These are phyloP conservation scores for Agriopis leucophaearia DNA, from an alignment of 2,888 invertebrate species.

Conservation along the genomic window DNA sequence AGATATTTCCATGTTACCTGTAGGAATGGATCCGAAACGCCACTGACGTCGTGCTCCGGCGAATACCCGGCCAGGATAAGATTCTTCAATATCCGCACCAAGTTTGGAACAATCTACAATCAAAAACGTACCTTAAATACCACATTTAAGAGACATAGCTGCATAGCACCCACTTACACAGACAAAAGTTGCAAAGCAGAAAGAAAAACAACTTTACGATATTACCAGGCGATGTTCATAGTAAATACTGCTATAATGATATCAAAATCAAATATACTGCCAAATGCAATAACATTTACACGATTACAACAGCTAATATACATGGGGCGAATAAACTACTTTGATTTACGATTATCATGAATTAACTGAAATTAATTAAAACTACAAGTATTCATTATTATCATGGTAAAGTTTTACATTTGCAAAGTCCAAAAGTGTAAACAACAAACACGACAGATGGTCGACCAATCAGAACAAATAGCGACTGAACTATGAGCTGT, in stretches of 20 bases:
- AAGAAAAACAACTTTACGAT: constrained; percentile 45
- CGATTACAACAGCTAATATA: constrained; percentile 44
- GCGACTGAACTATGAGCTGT: neutral
- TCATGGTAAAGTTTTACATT: neutral
- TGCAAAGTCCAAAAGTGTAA: neutral
- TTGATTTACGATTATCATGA: constrained; percentile 12
- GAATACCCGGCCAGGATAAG: constrained; percentile 99
- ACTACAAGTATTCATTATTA: neutral
- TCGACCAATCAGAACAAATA: constrained; percentile 1
- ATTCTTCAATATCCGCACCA: constrained; percentile 99
- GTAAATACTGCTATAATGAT: constrained; percentile 48
- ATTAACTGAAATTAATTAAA: neutral
- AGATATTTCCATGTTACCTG: constrained; percentile 88
- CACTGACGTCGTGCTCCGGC: constrained; percentile 99
- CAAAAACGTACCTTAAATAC: constrained; percentile 53
- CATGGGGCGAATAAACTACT: constrained; percentile 26
- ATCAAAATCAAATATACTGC: constrained; percentile 30
- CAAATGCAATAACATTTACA: constrained; percentile 43
- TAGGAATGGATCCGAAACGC: constrained; percentile 99
- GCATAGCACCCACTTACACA: constrained; percentile 59
- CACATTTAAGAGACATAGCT: constrained; percentile 36
- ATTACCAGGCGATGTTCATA: constrained; percentile 53
- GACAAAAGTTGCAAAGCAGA: constrained; percentile 65
- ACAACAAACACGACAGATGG: neutral
- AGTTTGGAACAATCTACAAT: constrained; percentile 98